Evolutionary conservation across 2,797 vertebrate genomes (phyloP), one percentile per base, ranked within the genome.

Genomic region (Characodon lateralis): DNA sequence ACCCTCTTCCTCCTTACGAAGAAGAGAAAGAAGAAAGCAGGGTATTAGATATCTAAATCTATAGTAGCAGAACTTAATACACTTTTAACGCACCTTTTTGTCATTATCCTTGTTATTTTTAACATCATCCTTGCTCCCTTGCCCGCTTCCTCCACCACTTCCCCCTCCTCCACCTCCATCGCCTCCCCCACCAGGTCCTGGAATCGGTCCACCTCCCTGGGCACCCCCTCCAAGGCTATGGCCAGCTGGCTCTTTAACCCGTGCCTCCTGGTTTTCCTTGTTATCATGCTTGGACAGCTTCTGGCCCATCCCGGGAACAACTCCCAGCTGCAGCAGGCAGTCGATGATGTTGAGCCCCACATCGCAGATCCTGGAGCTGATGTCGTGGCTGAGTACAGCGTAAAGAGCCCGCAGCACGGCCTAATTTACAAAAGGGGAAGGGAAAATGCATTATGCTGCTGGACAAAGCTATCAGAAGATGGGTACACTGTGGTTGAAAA

Each of bases 351-450:
- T 99, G 68, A 99, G 95, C 0, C 97, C 97, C 83, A 97, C 97
- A 7, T 99, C 98, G 0, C 98, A 99, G 90, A 99, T 97, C 43
- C 98, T 95, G 71, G 98, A 99, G 89, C 97, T 99, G 91, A 99
- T 98, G 90, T 99, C 98, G 3, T 98, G 97, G 82, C 97, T 98
- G 79, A 99, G 95, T 51, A 99, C 97, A 14, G 98, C 95, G 65
- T 97, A 98, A 73, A 99, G 96, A 8, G 98, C 98, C 74, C 97
- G 97, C 83, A 99, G 90, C 61, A 99, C 94, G 48, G 98, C 97
- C 98, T 99, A 87, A 3, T 39, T 72, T 4, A 46, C 59, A 83
- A 7, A 2, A 7, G 22, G 50, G 1, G 31, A 16, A 59, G 14
- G 31, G 12, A 31, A n/a, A 16, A 5, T 28, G 39, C 31, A 53